A percentile compares a stretch with the other conserved stretches of the same genome.
These are phyloP conservation scores for Larimichthys crocea DNA, from an alignment of 2,113 vertebrate species.

Conservation along the genomic window DNA sequence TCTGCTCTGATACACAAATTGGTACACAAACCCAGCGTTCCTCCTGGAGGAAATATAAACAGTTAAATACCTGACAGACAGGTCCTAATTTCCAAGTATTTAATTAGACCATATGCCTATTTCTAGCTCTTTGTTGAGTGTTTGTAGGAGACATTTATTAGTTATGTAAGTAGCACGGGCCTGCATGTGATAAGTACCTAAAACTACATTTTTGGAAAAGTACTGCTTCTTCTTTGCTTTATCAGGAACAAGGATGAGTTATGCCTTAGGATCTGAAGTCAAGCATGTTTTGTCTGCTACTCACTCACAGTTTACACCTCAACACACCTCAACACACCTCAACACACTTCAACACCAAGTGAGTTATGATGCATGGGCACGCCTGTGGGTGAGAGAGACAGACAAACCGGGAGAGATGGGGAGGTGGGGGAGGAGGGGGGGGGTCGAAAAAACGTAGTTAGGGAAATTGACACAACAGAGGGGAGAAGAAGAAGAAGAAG, in stretches of 20 bases:
- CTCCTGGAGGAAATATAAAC: constrained; percentile 57
- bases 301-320: constrained; percentile 69
- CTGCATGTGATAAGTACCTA: not conserved
- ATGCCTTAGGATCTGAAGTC: constrained; percentile 51
- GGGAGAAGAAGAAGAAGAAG: constrained; percentile 23
- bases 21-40: constrained; percentile 56
- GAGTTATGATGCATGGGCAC: constrained; percentile 74
- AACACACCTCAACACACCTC: constrained; percentile 73
- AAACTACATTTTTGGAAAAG: constrained; percentile 36
- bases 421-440: not conserved
- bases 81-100: constrained; percentile 29
- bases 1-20: constrained; percentile 55
- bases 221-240: constrained; percentile 40
- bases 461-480: constrained; percentile 43
- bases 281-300: constrained; percentile 73
- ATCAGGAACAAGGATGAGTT: constrained; percentile 45
- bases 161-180: not conserved
- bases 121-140: not conserved
- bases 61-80: constrained; percentile 42
- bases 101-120: constrained; percentile 14
- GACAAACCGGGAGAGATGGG: not conserved
- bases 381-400: constrained; percentile 65
- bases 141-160: not conserved
- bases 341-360: constrained; percentile 63
- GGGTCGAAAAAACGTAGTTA: not conserved